phyloP scores from a whole-genome alignment of 2,113 vertebrate genomes.

The Nothobranchius kuhntae region DNA sequence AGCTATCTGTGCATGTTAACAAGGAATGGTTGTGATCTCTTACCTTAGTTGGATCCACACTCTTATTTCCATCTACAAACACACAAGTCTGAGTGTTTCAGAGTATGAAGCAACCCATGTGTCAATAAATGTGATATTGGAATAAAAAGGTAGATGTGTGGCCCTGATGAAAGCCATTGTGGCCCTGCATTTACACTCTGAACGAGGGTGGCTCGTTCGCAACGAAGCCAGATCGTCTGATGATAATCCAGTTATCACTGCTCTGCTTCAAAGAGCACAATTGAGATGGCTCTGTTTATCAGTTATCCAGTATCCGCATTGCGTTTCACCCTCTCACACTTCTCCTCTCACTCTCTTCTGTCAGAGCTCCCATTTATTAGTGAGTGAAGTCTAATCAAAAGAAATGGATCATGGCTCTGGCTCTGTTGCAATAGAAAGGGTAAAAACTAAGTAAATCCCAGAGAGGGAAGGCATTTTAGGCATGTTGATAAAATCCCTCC shows the following conservation, averaged over 20 bases:
- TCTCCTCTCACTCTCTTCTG: constrained; percentile 18
- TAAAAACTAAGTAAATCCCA: constrained; percentile 6
- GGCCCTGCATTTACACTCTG: constrained; percentile 41
- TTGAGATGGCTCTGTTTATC: constrained; percentile 63
- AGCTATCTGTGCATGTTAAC: neutral
- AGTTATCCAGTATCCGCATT: constrained; percentile 53
- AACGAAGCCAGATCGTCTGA: constrained; percentile 64
- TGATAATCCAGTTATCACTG: constrained; percentile 63
- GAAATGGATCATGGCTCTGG: constrained; percentile 20
- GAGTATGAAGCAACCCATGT: constrained; percentile 46
- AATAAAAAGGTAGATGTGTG: constrained; percentile 34
- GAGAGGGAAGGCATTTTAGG: neutral
- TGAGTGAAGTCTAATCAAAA: constrained; percentile 24
- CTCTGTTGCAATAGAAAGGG: constrained; percentile 5
- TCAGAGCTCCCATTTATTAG: constrained; percentile 30
- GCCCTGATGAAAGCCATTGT: constrained; percentile 44
- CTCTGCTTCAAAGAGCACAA: constrained; percentile 56
- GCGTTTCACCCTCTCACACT: constrained; percentile 25
- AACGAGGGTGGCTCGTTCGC: constrained; percentile 62
- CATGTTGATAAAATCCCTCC: constrained; percentile 5
- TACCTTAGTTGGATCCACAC: constrained; percentile 7
- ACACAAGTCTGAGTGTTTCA: constrained; percentile 29
- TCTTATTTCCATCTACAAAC: constrained; percentile 46
- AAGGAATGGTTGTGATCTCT: neutral
- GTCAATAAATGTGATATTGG: constrained; percentile 59